phyloP scores from a whole-genome alignment of 2,113 vertebrate species.

The Platichthys stellatus region DNA sequence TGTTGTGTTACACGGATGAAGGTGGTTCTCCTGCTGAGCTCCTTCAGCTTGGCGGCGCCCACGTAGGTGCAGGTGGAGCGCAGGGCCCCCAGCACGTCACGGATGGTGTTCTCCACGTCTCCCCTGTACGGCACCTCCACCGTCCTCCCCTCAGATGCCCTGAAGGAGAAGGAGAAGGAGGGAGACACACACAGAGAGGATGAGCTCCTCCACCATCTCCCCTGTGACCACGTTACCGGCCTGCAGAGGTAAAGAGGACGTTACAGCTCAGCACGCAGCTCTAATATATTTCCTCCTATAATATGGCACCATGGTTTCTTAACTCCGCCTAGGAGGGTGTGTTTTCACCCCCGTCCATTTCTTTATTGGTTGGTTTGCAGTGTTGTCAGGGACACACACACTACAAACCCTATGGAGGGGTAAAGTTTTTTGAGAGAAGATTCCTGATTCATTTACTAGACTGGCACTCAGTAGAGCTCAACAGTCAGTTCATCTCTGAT shows the following conservation, averaged over 20 bases:
- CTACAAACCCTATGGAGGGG: too few relatives aligned
- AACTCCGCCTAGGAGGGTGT: too few relatives aligned
- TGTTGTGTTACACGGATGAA: conserved; percentile 99
- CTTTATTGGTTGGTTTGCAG: too few relatives aligned
- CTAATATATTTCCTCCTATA: neutral
- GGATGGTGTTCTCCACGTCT: conserved; percentile 91
- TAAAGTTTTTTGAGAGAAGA: too few relatives aligned
- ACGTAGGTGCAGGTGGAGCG: conserved; percentile 98
- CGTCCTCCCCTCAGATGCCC: conserved; percentile 94
- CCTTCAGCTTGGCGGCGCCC: conserved; percentile 96
- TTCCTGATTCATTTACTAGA: too few relatives aligned
- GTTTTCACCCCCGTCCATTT: too few relatives aligned
- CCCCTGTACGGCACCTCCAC: conserved; percentile 95
- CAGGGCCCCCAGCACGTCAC: conserved; percentile 93
- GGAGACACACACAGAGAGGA: conserved; percentile 82
- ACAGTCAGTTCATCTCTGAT: too few relatives aligned
- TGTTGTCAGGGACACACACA: too few relatives aligned
- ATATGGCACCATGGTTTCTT: too few relatives aligned
- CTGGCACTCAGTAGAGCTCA: too few relatives aligned
- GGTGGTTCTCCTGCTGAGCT: conserved; percentile 93
- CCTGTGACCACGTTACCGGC: conserved; percentile 98
- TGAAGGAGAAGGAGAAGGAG: conserved; percentile 59
- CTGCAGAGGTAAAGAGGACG: conserved; percentile 71
- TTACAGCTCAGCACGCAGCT: neutral
- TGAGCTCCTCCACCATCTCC: conserved; percentile 99